A percentile compares a stretch with the other conserved stretches of the same genome.
These are phyloP conservation scores for Melipona beecheii DNA, from an alignment of 2,888 invertebrate genomes.

Conservation along the genomic window DNA sequence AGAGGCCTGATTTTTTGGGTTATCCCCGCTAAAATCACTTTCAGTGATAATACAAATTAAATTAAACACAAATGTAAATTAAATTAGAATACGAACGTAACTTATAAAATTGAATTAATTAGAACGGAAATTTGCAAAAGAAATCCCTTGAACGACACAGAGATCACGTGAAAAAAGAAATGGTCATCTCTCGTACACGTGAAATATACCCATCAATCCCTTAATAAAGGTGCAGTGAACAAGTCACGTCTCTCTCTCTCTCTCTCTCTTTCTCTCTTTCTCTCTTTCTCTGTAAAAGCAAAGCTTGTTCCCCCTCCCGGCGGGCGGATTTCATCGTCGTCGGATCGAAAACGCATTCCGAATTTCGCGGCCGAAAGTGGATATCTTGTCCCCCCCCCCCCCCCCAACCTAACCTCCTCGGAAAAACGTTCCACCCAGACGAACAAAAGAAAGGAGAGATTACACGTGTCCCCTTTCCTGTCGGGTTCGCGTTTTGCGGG, in stretches of 20 bases:
- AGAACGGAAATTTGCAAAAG: too few relatives aligned
- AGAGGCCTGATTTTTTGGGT: too few relatives aligned
- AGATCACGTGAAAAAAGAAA: too few relatives aligned
- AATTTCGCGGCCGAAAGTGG: slow-evolving; percentile 46
- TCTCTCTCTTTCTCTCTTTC: too few relatives aligned
- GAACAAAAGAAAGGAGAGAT: slow-evolving; percentile 36
- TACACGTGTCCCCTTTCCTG: slow-evolving; percentile 46
- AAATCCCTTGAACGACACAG: too few relatives aligned
- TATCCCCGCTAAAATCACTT: too few relatives aligned
- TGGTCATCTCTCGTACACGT: too few relatives aligned
- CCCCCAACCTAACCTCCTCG: not conserved
- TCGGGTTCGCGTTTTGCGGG: slow-evolving; percentile 8
- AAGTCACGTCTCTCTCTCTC: slow-evolving; percentile 31
- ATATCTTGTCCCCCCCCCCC: not conserved
- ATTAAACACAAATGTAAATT: too few relatives aligned
- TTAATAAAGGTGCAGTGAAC: not conserved
- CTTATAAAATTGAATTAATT: too few relatives aligned
- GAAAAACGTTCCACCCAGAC: slow-evolving; percentile 33
- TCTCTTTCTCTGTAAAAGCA: not conserved
- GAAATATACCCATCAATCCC: too few relatives aligned
- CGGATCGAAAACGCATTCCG: slow-evolving; percentile 54
- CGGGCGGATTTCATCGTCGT: slow-evolving; percentile 23
- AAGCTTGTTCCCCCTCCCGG: slow-evolving; percentile 35
- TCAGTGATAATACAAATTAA: too few relatives aligned
- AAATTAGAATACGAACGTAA: too few relatives aligned